These are phyloP conservation scores for Bombycilla garrulus DNA, from an alignment of 2,113 vertebrate genomes.

Conservation along the genomic window DNA sequence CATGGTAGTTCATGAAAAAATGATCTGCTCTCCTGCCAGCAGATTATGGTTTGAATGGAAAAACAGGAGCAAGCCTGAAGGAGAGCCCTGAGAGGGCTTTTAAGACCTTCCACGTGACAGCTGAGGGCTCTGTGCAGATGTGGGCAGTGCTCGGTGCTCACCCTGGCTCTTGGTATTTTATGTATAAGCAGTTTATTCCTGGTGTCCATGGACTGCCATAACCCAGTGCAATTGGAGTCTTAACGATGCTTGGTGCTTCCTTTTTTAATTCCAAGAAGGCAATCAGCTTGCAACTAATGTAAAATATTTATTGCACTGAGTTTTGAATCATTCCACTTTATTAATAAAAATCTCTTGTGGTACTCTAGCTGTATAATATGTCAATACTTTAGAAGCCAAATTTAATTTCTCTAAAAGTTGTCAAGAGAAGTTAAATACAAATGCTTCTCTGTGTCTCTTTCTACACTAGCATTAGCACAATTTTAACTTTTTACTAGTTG, in stretches of 20 bases:
- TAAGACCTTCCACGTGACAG: neutral
- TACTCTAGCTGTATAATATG: neutral
- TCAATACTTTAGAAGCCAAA: neutral
- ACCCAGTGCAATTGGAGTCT: neutral
- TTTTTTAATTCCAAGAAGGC: neutral
- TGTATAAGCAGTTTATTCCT: neutral
- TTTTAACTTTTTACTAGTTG: neutral
- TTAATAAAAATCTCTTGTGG: constrained; percentile 19
- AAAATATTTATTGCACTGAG: neutral
- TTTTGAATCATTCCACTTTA: constrained; percentile 21
- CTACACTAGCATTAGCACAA: neutral
- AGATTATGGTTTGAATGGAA: neutral
- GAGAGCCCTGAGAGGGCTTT: neutral
- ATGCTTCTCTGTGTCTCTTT: neutral
- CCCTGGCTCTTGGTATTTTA: neutral
- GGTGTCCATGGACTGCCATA: neutral
- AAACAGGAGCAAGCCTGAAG: neutral
- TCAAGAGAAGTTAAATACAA: neutral
- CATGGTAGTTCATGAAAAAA: neutral
- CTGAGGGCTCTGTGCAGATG: neutral
- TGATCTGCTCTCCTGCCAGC: neutral
- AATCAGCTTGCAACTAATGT: neutral
- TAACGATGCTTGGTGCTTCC: neutral
- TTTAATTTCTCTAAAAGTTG: neutral
- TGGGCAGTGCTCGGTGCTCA: rapidly evolving